A percentile compares a stretch with the other conserved stretches of the same genome.
These are phyloP conservation scores for Myathropa florea DNA, from an alignment of 2,888 invertebrate genomes.

Conservation along the genomic window DNA sequence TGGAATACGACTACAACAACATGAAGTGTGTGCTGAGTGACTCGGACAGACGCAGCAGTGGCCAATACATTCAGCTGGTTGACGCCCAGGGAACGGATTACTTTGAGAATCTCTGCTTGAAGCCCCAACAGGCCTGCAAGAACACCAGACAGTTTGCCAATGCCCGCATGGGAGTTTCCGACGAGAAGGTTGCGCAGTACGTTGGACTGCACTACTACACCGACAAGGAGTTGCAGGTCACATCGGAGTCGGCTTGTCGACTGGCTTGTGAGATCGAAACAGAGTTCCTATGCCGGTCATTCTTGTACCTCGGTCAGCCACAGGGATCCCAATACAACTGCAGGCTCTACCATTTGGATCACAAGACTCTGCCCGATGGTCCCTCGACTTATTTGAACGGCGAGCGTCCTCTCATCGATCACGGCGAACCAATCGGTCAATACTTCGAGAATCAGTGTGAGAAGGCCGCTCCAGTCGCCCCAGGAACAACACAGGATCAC, in stretches of 20 bases:
- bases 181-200: conserved; percentile 95
- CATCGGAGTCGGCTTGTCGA: conserved; percentile 93
- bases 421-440: conserved; percentile 93
- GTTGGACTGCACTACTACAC: conserved; percentile 95
- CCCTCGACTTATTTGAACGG: conserved; percentile 94
- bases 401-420: conserved; percentile 93
- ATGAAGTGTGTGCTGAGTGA: conserved; percentile 95
- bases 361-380: conserved; percentile 94
- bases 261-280: conserved; percentile 95
- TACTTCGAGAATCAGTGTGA: conserved; percentile 96
- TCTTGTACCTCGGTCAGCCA: conserved; percentile 87
- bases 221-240: conserved; percentile 95
- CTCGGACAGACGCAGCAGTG: conserved; percentile 92
- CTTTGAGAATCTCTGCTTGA: conserved; percentile 94
- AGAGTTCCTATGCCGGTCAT: conserved; percentile 94
- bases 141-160: conserved; percentile 89
- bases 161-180: conserved; percentile 93
- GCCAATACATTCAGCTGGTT: conserved; percentile 93
- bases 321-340: conserved; percentile 92
- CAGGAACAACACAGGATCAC: conserved; percentile 81
- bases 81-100: conserved; percentile 90
- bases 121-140: conserved; percentile 93
- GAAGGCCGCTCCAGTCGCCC: conserved; percentile 79
- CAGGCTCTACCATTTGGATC: conserved; percentile 94
- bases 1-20: conserved; percentile 96